Evolutionary conservation across 2,888 invertebrate species (phyloP).

Genomic region (Xylota segnis): DNA sequence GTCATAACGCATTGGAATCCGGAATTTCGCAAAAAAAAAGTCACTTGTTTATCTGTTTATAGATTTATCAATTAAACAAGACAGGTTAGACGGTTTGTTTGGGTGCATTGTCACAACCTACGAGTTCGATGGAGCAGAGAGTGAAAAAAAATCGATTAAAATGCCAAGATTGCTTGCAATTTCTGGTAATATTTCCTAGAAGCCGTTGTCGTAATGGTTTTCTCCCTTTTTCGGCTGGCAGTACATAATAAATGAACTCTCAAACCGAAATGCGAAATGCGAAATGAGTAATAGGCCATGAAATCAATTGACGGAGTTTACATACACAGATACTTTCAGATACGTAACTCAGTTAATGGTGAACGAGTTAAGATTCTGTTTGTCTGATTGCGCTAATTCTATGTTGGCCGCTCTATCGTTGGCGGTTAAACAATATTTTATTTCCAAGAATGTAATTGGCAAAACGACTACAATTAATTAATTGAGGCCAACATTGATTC

Average conservation of each 20-base stretch:
- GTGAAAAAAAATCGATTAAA: conserved; percentile 21
- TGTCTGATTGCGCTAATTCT: conserved; percentile 38
- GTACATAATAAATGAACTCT: conserved; percentile 54
- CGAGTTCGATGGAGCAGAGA: conserved; percentile 2
- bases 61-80: conserved; percentile 35
- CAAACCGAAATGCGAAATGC: too few relatives aligned
- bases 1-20: conserved; percentile 40
- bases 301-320: conserved; percentile 43
- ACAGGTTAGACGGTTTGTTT: neutral
- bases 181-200: conserved; percentile 30
- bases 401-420: neutral
- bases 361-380: conserved; percentile 22
- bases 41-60: conserved; percentile 36
- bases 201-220: conserved; percentile 3
- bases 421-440: conserved; percentile 30
- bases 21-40: conserved; percentile 43
- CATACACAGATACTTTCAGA: conserved; percentile 1
- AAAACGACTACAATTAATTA: conserved; percentile 68
- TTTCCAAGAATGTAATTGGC: conserved; percentile 71
- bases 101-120: neutral
- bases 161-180: conserved; percentile 25
- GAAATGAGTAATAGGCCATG: conserved; percentile 53
- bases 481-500: conserved; percentile 70
- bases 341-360: conserved; percentile 12
- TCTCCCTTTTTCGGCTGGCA: conserved; percentile 41